Conservation (phyloP, 2,888 invertebrate species). For the Pachycephus smyrnensis region DNA sequence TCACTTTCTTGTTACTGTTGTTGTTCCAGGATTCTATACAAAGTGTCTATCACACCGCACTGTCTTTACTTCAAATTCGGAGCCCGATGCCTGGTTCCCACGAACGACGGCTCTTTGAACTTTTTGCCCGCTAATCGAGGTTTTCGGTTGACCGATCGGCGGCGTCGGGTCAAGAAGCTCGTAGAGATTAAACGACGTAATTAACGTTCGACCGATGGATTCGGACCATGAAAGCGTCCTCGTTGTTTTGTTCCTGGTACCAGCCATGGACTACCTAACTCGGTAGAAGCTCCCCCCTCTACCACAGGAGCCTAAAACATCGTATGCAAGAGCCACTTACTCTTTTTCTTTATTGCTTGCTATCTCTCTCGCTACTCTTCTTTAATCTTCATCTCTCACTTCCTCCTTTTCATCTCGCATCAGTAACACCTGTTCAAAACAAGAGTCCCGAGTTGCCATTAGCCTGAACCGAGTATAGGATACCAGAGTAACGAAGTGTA, state of each 20-base stretch:
- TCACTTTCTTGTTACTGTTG: not conserved
- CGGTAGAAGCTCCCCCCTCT: not conserved
- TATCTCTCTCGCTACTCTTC: not conserved
- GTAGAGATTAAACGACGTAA: constrained; percentile 31
- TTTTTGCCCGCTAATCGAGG: constrained; percentile 14
- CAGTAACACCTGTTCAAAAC: not conserved
- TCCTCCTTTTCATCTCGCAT: not conserved
- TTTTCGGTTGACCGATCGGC: constrained; percentile 27
- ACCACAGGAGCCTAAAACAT: too few relatives aligned
- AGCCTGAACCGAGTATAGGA: not conserved
- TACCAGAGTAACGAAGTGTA: too few relatives aligned
- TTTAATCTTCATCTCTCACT: not conserved
- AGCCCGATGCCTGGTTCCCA: not conserved
- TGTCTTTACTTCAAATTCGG: not conserved
- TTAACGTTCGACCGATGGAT: constrained; percentile 22
- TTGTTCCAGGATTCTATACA: not conserved
- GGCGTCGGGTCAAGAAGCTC: constrained; percentile 16
- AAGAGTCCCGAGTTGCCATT: not conserved
- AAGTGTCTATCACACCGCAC: not conserved
- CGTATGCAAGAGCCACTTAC: not conserved
- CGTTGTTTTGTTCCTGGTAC: not conserved
- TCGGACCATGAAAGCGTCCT: constrained; percentile 12
- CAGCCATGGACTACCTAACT: not conserved
- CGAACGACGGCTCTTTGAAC: constrained; percentile 26
- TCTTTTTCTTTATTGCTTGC: not conserved